Evolutionary conservation across 2,797 vertebrate genomes (phyloP), one percentile per base, ranked within the genome.

Genomic region (Prionace glauca): DNA sequence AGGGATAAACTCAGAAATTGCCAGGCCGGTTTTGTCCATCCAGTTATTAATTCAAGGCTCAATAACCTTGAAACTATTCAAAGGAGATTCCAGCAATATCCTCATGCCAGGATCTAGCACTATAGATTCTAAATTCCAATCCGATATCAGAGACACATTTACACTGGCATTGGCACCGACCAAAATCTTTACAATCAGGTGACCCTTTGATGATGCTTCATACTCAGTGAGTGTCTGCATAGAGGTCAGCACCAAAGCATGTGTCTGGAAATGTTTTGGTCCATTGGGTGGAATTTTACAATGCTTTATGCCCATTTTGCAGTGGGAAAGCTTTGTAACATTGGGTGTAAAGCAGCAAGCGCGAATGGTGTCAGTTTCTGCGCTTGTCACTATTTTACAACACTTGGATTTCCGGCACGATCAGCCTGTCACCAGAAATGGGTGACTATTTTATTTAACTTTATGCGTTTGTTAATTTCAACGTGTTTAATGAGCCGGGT

Each of bases 91-190:
- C 74, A 79, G 14, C 74, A 16, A 18, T 5, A 36, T 79, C 12
- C 26, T 24, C 71, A n/a, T 79, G 11, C 14, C 2, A 12, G 32
- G 0, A 79, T 36, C 11, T 36, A 14, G 32, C 32, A 79, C 14
- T 36, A 79, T 9, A 79, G 14, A 12, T 36, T 79, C 32, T n/a
- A 79, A 10, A 4, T 79, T n/a, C 11, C n/a, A 2, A n/a, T n/a
- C 74, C 36, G n/a, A 16, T 12, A 95, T 96, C 96, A 96, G 96
- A 97, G 97, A 97, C 96, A 96, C 96, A 96, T 95, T 71, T 96
- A 95, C 69, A 96, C 95, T 96, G 96, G 96, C 96, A 96, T 96
- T 60, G 92, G 95, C 96, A 91, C 92, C 94, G 96, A 92, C 69
- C 62, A 79, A 79, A 36, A 86, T 96, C 67, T 95, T 32, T 95